Percentiles rank a stretch among this genome's conserved stretches.
These are phyloP conservation scores for Megalurothrips usitatus DNA, from an alignment of 2,888 invertebrate species.

Conservation along the genomic window DNA sequence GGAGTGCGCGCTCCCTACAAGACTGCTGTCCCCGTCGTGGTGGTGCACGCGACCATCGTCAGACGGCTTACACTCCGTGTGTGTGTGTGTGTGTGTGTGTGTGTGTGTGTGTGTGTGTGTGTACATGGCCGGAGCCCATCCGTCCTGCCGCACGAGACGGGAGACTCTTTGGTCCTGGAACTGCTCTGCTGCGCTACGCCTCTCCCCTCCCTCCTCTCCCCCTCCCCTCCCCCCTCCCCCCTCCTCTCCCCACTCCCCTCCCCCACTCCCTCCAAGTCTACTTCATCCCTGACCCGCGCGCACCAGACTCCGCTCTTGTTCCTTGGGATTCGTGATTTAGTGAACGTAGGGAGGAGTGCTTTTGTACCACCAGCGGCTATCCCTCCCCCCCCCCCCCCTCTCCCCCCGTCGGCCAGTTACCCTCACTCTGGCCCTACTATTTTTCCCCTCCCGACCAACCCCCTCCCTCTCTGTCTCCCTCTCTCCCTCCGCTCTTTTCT, in stretches of 20 bases:
- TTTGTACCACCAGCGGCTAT: not conserved
- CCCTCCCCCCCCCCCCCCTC: not conserved
- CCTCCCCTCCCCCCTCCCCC: not conserved
- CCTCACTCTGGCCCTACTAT: not conserved
- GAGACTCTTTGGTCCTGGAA: no score
- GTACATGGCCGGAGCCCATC: no score
- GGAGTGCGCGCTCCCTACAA: no score
- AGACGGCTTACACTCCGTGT: no score
- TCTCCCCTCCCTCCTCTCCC: not conserved
- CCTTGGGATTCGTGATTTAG: conserved; percentile 24
- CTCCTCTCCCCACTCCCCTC: not conserved
- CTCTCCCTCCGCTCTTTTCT: no score
- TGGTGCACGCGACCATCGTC: no score
- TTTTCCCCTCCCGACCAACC: not conserved
- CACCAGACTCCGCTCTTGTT: not conserved
- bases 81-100: no score
- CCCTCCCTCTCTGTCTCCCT: no score
- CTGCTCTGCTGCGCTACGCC: no score
- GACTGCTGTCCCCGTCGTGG: no score
- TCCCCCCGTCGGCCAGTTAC: not conserved
- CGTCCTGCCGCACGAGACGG: no score
- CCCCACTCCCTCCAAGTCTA: not conserved
- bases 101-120: no score
- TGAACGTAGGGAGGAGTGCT: not conserved
- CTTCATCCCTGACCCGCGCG: not conserved